Base-by-base conservation (phyloP, 2,113 vertebrate genomes). In the Brachyistius frenatus region DNA sequence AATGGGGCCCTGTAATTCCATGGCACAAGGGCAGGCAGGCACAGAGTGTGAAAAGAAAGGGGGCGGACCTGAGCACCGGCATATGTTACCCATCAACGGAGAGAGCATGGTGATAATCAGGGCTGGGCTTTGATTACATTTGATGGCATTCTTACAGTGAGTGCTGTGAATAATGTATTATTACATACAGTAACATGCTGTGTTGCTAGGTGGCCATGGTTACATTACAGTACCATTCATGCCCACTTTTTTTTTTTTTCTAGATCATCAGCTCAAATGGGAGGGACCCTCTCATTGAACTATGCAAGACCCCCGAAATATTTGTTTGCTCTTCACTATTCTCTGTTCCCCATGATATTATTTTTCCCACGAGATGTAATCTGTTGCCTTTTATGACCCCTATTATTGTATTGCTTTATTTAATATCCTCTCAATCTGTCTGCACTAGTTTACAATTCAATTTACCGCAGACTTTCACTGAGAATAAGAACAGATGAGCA, bases 1-100 rank as follows among this genome's bases (percentile, higher is more conserved):
- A 80, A 85, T 23, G 78, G 74, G 73, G 76, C 80, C 74, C 71
- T 49, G 65, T 79, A 78, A 89, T 75, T 74, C 76, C 54, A 67
- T 69, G 61, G 69, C 64, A 80, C 58, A 75, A 57, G 57, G 53
- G 52, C 46, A 63, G 50, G 61, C 72, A 73, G 76, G 70, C 65
- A 88, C 35, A 61, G 39, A 67, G 74, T 52, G 36, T 54, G 74
- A 73, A 76, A 57, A 46, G 52, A 84, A 84, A 62, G 30, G 35
- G 63, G 56, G 55, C 1, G 23, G 69, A 76, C 58, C 66, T 62
- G 66, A 69, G 61, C 16, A 8, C 57, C 66, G 54, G 15, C 32
- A 63, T 68, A 67, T 67, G 77, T 75, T 79, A 62, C 63, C 52
- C 68, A 88, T 67, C 50, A 77, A 30, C 61, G 56, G 15, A 63